Evolutionary conservation across 2,113 vertebrate species (phyloP).

Genomic region (Hemiscyllium ocellatum): DNA sequence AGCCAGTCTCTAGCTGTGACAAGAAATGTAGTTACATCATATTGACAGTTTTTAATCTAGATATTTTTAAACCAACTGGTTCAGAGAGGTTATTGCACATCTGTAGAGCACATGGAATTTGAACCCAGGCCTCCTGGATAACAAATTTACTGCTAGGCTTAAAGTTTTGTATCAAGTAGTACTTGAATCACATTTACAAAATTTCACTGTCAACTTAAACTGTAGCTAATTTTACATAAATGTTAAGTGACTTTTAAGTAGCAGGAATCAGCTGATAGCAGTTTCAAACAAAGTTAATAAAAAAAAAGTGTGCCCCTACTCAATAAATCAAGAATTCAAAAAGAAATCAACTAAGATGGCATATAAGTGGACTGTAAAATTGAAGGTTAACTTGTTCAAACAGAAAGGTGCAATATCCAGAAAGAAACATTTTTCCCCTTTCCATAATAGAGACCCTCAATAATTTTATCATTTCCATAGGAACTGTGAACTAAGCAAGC

Average conservation of each 20-base stretch:
- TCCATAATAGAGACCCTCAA: background rate
- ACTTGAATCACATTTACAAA: background rate
- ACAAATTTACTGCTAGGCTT: background rate
- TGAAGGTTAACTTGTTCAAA: background rate
- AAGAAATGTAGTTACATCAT: background rate
- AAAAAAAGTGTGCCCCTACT: background rate
- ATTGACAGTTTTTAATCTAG: background rate
- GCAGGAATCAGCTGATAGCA: background rate
- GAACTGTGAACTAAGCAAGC: too few relatives aligned
- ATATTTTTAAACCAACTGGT: too few relatives aligned
- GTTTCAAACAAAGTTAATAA: background rate
- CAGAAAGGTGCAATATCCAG: background rate
- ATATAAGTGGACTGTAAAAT: background rate
- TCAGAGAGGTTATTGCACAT: too few relatives aligned
- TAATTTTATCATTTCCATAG: too few relatives aligned
- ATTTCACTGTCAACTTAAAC: background rate
- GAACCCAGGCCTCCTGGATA: too few relatives aligned
- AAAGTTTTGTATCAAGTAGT: background rate
- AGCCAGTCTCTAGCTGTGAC: background rate
- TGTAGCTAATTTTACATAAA: background rate
- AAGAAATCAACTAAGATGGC: background rate
- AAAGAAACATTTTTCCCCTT: background rate
- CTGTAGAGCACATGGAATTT: too few relatives aligned
- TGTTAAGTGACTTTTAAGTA: background rate
- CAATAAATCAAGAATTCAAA: background rate